Evolutionary conservation across 2,888 invertebrate species (phyloP), one percentile per base, ranked within the genome.

Genomic region (Tipula vernalis): DNA sequence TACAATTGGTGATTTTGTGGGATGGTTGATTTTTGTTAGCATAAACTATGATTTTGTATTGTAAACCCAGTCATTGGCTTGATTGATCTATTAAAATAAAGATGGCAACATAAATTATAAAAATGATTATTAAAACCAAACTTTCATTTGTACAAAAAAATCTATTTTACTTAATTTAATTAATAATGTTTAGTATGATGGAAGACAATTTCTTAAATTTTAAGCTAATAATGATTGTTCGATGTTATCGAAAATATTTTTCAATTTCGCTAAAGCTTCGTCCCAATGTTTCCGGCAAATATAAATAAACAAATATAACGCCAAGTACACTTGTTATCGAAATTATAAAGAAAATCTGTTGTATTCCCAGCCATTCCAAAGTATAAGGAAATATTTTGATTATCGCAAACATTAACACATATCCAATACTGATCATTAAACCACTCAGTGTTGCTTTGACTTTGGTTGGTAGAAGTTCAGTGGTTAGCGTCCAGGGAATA

Each of bases 401-500:
- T 0, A 92, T 90, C 12, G 90, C 90, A 89, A 93, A 94, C 93
- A 94, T 93, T 4, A 93, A 88, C 5, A 93, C 28, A 88, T 94
- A 94, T 0, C 93, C 93, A n/a, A 92, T 88, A 0, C 93, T 92
- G 13, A 94, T 90, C 88, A 93, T 89, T 3, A 93, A 36, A 0
- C 94, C 93, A 0, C 93, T 92, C 8, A 93, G 90, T 86, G 92
- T 91, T 0, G 93, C 94, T 86, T 93, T 90, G 2, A 93, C 88
- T 87, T 88, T 88, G 5, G 88, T 89, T 6, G 89, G 88, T 51
- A 88, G 87, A 15, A 89, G 86, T 88, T 89, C 89, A 5, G 91
- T 91, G 36, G 93, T 93, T 36, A 94, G 89, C 3, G 93, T 93
- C 94, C 94, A 94, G 0, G 94, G 94, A 87, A 94, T 93, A 6